Base-by-base conservation (phyloP, 2,113 vertebrate species). In the Ochotona curzoniae region DNA sequence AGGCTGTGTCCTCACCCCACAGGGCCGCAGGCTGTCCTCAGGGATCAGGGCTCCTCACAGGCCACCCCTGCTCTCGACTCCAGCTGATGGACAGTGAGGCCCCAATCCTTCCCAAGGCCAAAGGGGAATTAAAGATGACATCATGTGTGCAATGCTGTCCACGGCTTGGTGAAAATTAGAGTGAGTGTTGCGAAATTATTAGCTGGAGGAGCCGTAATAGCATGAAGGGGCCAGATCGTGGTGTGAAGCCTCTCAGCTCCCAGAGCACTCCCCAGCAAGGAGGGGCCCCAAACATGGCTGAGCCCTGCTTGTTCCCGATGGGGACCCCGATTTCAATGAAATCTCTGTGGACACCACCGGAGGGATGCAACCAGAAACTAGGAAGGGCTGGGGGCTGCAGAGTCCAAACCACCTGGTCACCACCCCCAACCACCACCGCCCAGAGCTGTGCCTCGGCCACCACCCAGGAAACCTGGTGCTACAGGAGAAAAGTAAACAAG, bases 51-150 rank as follows among this genome's bases (percentile, higher is more conserved):
- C 28, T 67, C 47, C 15, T 2, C 25, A 54, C 4, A 14, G n/a
- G 0, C 0, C 0, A 2, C 1, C 26, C 8, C 2, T 47, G 35
- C 44, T 23, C 54, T 14, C 75, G 38, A 47, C 57, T 28, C 66
- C 0, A 1, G 47, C 11, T 28, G 12, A 4, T 30, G 47, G 49
- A 21, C 30, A 87, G 38, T 7, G 4, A 21, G 38, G 32, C 15
- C 4, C n/a, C 7, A 0, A 61, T 49, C 8, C 12, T 8, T 63
- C 54, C 0, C 0, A 2, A 73, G 70, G 21, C 21, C 28, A 82
- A 86, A 35, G 44, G 26, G 44, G 76, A 51, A 74, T 44, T 63
- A 7, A 69, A 60, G 82, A 0, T 28, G 44, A 35, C 30, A 17
- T 21, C 38, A 3, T 1, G 64, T 2, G 1, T 51, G 64, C 71